Evolutionary conservation across 2,888 invertebrate genomes (phyloP).

Genomic region (Andrena hattorfiana): DNA sequence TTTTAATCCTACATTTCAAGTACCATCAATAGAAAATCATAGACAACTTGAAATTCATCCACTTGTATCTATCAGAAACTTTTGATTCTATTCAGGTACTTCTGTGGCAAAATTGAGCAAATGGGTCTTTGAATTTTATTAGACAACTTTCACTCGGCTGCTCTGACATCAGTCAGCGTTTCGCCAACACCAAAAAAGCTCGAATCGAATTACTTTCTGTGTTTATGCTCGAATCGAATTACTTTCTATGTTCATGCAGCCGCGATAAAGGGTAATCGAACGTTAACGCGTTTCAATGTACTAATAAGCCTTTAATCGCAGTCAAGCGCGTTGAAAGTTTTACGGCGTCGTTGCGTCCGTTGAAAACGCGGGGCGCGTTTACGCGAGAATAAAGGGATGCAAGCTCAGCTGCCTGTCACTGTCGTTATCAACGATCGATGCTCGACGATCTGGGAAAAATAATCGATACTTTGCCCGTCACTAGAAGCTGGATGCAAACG

Average conservation of each 20-base stretch:
- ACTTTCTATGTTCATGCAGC: slow-evolving; percentile 12
- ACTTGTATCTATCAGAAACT: neutral
- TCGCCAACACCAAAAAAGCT: neutral
- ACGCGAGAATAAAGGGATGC: slow-evolving; percentile 7
- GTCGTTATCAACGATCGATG: slow-evolving; percentile 11
- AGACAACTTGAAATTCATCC: neutral
- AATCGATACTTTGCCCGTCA: neutral
- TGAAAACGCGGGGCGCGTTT: slow-evolving; percentile 20
- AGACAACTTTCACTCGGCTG: neutral
- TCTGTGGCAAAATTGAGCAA: neutral
- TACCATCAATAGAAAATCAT: neutral
- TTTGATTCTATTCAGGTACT: too few relatives aligned
- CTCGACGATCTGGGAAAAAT: neutral
- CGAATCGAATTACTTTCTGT: slow-evolving; percentile 13
- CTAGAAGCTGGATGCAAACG: neutral
- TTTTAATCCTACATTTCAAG: neutral
- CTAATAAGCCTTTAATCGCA: slow-evolving; percentile 34
- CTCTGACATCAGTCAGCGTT: neutral
- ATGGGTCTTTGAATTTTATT: neutral
- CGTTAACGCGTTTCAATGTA: slow-evolving; percentile 29
- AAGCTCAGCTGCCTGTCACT: slow-evolving; percentile 2
- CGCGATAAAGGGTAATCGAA: slow-evolving; percentile 30
- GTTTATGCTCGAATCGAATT: slow-evolving; percentile 10
- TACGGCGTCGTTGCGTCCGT: neutral
- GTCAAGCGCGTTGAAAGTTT: slow-evolving; percentile 29